Evolutionary conservation across 2,113 vertebrate species (phyloP).

Genomic region (Ibidorhyncha struthersii): DNA sequence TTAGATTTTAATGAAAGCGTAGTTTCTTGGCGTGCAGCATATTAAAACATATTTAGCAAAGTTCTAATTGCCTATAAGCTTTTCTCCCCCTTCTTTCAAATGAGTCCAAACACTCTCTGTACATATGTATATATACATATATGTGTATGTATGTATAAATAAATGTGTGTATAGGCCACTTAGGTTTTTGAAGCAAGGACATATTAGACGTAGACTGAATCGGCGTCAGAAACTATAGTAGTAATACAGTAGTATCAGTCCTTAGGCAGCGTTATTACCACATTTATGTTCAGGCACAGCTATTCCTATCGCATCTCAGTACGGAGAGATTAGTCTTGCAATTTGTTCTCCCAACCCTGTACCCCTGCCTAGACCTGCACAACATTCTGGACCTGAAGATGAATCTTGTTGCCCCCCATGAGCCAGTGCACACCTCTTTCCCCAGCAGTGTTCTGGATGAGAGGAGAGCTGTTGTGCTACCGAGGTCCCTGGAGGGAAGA

Average conservation of each 20-base stretch:
- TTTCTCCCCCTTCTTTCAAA: neutral
- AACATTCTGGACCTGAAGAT: neutral
- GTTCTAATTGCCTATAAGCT: neutral
- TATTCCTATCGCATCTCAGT: neutral
- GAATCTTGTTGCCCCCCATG: neutral
- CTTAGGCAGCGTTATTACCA: neutral
- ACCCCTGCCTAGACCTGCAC: neutral
- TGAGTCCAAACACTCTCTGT: neutral
- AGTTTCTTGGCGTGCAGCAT: neutral
- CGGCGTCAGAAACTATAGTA: neutral
- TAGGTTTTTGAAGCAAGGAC: neutral
- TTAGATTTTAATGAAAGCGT: neutral
- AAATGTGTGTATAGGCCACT: neutral
- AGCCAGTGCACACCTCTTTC: neutral
- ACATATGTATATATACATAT: accelerated
- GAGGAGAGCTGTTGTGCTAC: neutral
- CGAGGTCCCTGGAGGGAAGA: neutral
- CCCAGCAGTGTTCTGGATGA: neutral
- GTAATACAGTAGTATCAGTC: neutral
- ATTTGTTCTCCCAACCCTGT: neutral
- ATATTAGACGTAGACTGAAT: neutral
- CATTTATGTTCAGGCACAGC: neutral
- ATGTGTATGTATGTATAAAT: neutral
- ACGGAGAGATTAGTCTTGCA: neutral
- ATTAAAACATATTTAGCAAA: neutral